Evolutionary conservation across 2,888 invertebrate species (phyloP), one percentile per base, ranked within the genome.

Genomic region (Melieria picta): DNA sequence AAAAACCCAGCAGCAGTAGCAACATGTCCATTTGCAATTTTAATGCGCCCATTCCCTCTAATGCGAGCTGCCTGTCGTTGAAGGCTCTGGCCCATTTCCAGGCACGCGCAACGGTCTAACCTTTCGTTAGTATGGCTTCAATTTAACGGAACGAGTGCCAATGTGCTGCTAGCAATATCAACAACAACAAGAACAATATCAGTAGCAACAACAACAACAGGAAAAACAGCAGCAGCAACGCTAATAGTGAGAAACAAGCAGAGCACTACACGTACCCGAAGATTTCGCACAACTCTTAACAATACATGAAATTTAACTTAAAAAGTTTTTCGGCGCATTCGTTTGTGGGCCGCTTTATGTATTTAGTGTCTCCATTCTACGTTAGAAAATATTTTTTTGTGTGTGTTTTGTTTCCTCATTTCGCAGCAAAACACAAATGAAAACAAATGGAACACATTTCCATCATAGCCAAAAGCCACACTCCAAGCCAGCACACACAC

Each of bases 301-400:
- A 16, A 45, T 45, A 81, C 80, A 83, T 80, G 83, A 80, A 83
- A 82, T 79, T 83, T 81, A 83, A 81, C 80, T 81, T 81, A 81
- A 81, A 81, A 83, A 81, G 81, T 81, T 81, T 81, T 47, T 62
- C 7, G 5, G 62, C 43, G 7, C n/a, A 13, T n/a, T 58, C 47
- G 30, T 30, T 30, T 30, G 30, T 30, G 30, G 30, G 30, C 30
- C 30, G 30, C 30, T 30, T 30, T 30, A 30, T 30, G 30, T 30
- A 30, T 30, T 30, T 30, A 30, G 30, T 30, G 30, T 30, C 30
- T 30, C 30, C 30, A 30, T 30, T 30, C 30, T 30, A 30, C 30
- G 2, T 30, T 30, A 30, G 30, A 30, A 30, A 30, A 30, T 30
- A 30, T 30, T 2, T 10, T 16, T 10, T 57, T 9, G 57, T 57